A percentile compares a stretch with the other conserved stretches of the same genome.
These are phyloP conservation scores for Tenodera sinensis DNA, from an alignment of 2,888 invertebrate species.

Conservation along the genomic window DNA sequence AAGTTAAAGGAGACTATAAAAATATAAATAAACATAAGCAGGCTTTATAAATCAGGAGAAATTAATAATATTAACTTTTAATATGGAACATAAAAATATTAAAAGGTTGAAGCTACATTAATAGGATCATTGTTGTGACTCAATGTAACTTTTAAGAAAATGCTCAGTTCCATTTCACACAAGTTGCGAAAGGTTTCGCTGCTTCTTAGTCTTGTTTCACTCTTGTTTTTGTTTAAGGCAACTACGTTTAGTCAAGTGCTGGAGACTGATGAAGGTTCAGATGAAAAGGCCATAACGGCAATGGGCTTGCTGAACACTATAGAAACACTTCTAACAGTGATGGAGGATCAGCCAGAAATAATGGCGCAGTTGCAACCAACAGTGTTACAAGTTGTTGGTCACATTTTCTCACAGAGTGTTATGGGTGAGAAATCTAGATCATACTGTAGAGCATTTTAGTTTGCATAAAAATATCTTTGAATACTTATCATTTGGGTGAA, in stretches of 20 bases:
- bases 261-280: conserved; percentile 81
- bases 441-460: background rate
- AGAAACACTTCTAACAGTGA: conserved; percentile 88
- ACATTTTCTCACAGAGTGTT: conserved; percentile 65
- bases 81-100: too few relatives aligned
- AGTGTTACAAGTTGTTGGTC: conserved; percentile 78
- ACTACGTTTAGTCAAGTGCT: conserved; percentile 70
- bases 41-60: too few relatives aligned
- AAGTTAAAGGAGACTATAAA: too few relatives aligned
- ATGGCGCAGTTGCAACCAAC: conserved; percentile 87
- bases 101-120: too few relatives aligned
- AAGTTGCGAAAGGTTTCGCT: background rate
- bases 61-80: too few relatives aligned
- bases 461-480: background rate
- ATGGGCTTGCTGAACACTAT: conserved; percentile 96
- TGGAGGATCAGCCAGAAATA: conserved; percentile 83
- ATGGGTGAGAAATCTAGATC: conserved; percentile 56
- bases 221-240: conserved; percentile 47
- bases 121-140: background rate
- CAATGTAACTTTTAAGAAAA: background rate
- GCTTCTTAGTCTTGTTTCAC: background rate
- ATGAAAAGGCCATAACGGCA: conserved; percentile 94
- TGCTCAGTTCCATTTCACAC: background rate
- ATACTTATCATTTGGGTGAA: too few relatives aligned
- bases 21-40: too few relatives aligned